These are phyloP conservation scores for Onthophagus sagittarius DNA, from an alignment of 2,888 invertebrate species.

Conservation along the genomic window DNA sequence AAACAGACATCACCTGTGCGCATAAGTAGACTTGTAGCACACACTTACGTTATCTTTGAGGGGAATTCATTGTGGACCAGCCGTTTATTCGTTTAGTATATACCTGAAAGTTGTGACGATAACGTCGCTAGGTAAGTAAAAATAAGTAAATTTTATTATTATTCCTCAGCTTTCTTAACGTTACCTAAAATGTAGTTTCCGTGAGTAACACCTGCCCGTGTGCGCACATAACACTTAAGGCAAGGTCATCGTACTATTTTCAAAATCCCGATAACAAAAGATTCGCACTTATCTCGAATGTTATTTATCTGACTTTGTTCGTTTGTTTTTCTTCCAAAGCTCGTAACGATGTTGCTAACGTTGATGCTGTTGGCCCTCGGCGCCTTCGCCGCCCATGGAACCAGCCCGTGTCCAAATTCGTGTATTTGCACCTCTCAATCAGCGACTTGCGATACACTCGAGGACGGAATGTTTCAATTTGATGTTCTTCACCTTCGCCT, in stretches of 20 bases:
- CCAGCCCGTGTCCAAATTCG: constrained; percentile 59
- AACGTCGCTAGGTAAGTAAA: not conserved
- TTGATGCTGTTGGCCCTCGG: not conserved
- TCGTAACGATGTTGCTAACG: not conserved
- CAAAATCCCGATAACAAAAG: constrained; percentile 11
- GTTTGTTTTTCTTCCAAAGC: constrained; percentile 6
- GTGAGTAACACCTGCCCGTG: not conserved
- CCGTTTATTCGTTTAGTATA: not conserved
- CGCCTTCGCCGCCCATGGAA: constrained; percentile 36
- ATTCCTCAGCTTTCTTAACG: not conserved
- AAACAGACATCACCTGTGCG: not conserved
- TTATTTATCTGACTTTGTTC: not conserved
- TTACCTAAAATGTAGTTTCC: not conserved
- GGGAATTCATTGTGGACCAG: not conserved
- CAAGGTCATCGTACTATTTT: constrained; percentile 12
- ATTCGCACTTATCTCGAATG: not conserved
- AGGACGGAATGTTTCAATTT: constrained; percentile 61
- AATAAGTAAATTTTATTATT: not conserved
- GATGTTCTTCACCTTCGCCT: constrained; percentile 51
- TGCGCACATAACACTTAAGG: constrained; percentile 10
- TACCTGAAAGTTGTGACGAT: not conserved
- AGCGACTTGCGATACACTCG: constrained; percentile 65
- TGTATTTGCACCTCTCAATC: constrained; percentile 61
- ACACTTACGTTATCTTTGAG: not conserved
- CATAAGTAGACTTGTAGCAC: not conserved